Percentiles rank a stretch among this genome's conserved stretches.
phyloP scores from a whole-genome alignment of 2,113 vertebrate species.

The Labeo catla region DNA sequence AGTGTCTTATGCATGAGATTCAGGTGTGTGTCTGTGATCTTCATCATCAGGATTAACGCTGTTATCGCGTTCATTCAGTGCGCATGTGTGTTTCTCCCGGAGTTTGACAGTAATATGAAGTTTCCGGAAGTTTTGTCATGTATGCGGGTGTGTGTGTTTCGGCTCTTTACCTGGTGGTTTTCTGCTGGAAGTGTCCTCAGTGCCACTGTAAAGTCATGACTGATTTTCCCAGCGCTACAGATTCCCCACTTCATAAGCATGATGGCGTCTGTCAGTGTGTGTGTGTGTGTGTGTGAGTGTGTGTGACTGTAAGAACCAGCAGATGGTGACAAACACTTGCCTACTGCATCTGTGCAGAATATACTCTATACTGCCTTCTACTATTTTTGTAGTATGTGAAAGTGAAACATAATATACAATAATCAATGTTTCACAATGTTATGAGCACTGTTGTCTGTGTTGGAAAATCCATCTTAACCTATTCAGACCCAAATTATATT shows the following conservation, averaged over 20 bases:
- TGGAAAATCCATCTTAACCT: background rate
- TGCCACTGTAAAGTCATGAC: constrained; percentile 80
- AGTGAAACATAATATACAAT: too few species aligned
- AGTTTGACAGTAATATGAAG: background rate
- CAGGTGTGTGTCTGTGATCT: background rate
- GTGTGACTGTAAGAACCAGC: constrained; percentile 40
- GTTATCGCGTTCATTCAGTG: background rate
- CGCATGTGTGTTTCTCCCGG: too few species aligned
- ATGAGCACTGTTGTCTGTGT: background rate
- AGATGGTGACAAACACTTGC: constrained; percentile 55
- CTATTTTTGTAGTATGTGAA: background rate
- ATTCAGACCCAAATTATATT: too few species aligned
- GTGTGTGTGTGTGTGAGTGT: too few species aligned
- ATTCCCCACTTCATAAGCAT: constrained; percentile 85
- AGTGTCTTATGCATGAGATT: background rate
- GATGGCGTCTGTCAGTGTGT: constrained; percentile 41
- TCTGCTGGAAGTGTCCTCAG: constrained; percentile 76
- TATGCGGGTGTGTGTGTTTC: background rate
- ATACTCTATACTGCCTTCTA: background rate
- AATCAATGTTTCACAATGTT: background rate
- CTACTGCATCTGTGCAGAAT: too few species aligned
- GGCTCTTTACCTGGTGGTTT: constrained; percentile 82
- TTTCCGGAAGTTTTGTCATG: background rate
- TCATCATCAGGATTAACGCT: background rate
- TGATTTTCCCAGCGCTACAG: constrained; percentile 81